Evolutionary conservation across 2,113 vertebrate genomes (phyloP).

Genomic region (Muntiacus reevesi): DNA sequence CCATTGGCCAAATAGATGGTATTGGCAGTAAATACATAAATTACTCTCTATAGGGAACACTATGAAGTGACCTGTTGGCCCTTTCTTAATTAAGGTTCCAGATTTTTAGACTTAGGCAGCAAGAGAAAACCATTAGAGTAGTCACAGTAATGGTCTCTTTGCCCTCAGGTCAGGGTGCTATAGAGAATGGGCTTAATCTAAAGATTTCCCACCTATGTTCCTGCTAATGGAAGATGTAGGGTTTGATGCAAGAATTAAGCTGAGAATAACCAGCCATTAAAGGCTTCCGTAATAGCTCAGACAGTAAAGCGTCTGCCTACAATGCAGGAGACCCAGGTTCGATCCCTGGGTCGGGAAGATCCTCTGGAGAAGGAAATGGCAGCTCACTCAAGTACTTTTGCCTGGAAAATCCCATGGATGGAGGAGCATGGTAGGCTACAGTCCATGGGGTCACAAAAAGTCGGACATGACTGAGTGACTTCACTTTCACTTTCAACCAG

Average conservation of each 20-base stretch:
- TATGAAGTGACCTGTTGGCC: not conserved
- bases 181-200: slow-evolving; percentile 16
- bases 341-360: too few relatives aligned
- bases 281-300: too few relatives aligned
- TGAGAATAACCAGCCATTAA: not conserved
- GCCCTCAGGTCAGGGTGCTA: slow-evolving; percentile 17
- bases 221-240: not conserved
- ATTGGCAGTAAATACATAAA: slow-evolving; percentile 4
- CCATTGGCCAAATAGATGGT: not conserved
- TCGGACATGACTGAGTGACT: too few relatives aligned
- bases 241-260: slow-evolving; percentile 9
- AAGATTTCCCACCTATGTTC: not conserved
- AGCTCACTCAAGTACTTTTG: too few relatives aligned
- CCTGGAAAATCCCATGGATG: too few relatives aligned
- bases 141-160: slow-evolving; percentile 28
- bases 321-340: too few relatives aligned
- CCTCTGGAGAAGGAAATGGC: too few relatives aligned
- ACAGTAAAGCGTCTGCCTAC: too few relatives aligned
- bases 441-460: too few relatives aligned
- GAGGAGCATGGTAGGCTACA: too few relatives aligned
- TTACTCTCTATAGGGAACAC: slow-evolving; percentile 1
- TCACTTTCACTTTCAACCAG: not conserved
- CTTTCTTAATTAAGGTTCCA: slow-evolving; percentile 30
- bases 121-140: slow-evolving; percentile 47
- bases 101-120: slow-evolving; percentile 34